Evolutionary conservation across 1,140 invertebrate species (phyloP).

Genomic region (Tetraneura akinire): DNA sequence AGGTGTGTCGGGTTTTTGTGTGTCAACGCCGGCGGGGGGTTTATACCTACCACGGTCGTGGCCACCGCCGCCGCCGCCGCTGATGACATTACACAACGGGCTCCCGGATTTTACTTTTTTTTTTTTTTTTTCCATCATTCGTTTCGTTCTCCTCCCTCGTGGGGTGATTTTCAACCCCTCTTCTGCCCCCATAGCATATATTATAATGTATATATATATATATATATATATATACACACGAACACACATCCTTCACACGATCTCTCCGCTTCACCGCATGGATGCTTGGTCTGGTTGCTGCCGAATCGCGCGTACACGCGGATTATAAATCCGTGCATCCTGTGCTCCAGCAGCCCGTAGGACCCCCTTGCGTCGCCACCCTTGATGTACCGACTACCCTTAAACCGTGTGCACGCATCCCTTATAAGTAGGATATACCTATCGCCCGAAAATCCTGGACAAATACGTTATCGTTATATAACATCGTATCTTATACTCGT

Average conservation of each 20-base stretch:
- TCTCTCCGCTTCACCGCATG: background rate
- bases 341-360: constrained; percentile 1
- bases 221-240: background rate
- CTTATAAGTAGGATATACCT: background rate
- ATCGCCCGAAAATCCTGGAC: constrained; percentile 16
- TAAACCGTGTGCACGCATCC: background rate
- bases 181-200: background rate
- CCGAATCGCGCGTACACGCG: constrained; percentile 15
- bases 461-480: background rate
- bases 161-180: constrained; percentile 45
- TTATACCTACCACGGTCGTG: constrained; percentile 29
- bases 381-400: background rate
- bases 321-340: constrained; percentile 41
- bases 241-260: constrained; percentile 11
- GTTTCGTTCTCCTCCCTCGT: background rate
- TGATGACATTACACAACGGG: constrained; percentile 50
- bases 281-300: background rate
- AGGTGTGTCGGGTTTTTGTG: constrained; percentile 49
- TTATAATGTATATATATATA: too few species aligned
- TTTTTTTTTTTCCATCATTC: background rate
- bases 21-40: constrained; percentile 47
- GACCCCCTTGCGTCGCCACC: background rate
- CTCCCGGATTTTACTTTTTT: constrained; percentile 42
- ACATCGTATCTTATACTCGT: background rate
- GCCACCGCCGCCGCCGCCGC: constrained; percentile 11